These are phyloP conservation scores for Pocillopora damicornis DNA, from an alignment of 64 coral and sea anemone species.

Conservation along the genomic window DNA sequence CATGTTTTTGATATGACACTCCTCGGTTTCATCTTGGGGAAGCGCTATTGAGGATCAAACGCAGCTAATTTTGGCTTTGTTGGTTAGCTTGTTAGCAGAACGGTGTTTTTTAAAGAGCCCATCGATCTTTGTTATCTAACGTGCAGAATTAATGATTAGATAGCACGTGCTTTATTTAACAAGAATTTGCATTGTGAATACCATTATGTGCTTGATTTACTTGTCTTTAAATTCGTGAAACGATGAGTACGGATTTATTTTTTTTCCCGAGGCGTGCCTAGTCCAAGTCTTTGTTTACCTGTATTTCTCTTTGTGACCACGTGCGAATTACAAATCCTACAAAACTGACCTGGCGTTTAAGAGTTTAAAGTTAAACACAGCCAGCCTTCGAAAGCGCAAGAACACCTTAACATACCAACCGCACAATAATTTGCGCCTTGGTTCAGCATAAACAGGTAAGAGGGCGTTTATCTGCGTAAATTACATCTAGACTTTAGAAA, in stretches of 20 bases:
- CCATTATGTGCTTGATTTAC: conserved; percentile 54
- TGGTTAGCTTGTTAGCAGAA: neutral
- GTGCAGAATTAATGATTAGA: conserved; percentile 48
- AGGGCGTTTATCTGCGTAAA: conserved; percentile 9
- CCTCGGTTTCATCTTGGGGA: neutral
- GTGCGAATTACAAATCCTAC: neutral
- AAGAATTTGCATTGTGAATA: conserved; percentile 82
- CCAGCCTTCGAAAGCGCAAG: conserved; percentile 32
- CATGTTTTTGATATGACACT: conserved; percentile 20
- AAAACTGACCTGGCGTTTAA: conserved; percentile 13
- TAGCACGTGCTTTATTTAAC: conserved; percentile 75
- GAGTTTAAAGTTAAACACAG: conserved; percentile 22
- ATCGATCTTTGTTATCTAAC: conserved; percentile 65
- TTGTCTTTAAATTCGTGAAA: conserved; percentile 59
- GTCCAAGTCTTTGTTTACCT: neutral
- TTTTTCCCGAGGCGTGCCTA: conserved; percentile 27
- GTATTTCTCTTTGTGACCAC: neutral
- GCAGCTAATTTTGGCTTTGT: conserved; percentile 11
- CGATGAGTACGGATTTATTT: conserved; percentile 30
- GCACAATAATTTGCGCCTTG: neutral
- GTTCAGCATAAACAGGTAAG: conserved; percentile 11
- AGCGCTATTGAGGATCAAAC: conserved; percentile 5
- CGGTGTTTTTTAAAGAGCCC: conserved; percentile 41
- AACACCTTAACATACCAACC: neutral
- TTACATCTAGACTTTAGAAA: neutral